Conservation (phyloP, 2,888 invertebrate species). For the Stenurella melanura region DNA sequence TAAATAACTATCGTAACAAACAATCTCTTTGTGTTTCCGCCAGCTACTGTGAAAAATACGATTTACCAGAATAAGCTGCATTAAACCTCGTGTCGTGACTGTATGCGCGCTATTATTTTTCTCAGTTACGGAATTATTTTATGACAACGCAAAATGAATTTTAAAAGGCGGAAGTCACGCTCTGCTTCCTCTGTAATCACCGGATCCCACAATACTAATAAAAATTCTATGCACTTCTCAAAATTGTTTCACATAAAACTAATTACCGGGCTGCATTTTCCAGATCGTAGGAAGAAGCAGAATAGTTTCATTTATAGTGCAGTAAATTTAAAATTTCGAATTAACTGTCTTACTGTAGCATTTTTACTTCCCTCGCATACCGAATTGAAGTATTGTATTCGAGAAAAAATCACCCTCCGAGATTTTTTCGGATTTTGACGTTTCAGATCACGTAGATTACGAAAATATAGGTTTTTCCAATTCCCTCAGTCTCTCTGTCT, state of each 20-base stretch:
- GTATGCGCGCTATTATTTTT: neutral
- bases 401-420: too few species aligned
- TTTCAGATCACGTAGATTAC: too few species aligned
- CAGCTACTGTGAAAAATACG: constrained; percentile 10
- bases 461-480: too few species aligned
- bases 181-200: constrained; percentile 51
- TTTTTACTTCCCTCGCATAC: too few species aligned
- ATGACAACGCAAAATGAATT: constrained; percentile 29
- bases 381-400: too few species aligned
- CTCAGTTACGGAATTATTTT: constrained; percentile 20
- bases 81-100: neutral
- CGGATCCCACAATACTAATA: constrained; percentile 28
- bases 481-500: too few species aligned
- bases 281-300: too few species aligned
- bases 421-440: too few species aligned
- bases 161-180: constrained; percentile 52
- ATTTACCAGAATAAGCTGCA: neutral
- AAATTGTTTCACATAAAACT: constrained; percentile 1
- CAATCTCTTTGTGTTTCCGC: constrained; percentile 2
- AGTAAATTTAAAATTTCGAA: too few species aligned
- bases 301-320: too few species aligned
- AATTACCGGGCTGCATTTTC: neutral
- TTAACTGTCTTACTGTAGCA: too few species aligned
- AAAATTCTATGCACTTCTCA: constrained; percentile 23
- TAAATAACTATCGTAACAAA: neutral